Conservation (phyloP, 2,113 vertebrate species). For the Zosterops lateralis region DNA sequence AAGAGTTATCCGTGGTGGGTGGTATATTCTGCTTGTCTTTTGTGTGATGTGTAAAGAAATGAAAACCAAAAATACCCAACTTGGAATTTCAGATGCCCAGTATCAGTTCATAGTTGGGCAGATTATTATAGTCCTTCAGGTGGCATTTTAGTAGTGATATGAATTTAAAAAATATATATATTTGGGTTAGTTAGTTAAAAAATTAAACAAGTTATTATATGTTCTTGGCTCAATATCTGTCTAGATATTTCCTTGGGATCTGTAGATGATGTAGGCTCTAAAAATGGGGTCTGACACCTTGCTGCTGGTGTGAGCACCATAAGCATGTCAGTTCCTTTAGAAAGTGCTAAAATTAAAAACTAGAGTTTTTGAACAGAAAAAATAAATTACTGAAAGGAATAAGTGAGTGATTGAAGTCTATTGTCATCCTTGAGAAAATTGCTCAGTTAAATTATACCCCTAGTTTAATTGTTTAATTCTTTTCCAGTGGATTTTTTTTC, state of each 20-base stretch:
- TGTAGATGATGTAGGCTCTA: background rate
- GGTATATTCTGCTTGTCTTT: background rate
- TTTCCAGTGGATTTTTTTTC: background rate
- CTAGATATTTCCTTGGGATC: background rate
- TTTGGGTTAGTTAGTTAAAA: background rate
- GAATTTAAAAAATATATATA: background rate
- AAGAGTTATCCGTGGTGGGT: constrained; percentile 81
- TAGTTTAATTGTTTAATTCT: background rate
- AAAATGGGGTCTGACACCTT: background rate
- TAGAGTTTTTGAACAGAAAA: background rate
- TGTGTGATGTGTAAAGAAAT: background rate
- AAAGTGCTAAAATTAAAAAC: background rate
- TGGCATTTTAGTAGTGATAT: background rate
- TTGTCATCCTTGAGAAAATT: background rate
- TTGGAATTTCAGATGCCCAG: background rate
- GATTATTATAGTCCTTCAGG: background rate
- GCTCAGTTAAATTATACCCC: background rate
- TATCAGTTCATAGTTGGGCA: background rate
- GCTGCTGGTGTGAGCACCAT: background rate
- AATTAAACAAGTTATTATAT: background rate
- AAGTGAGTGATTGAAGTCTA: background rate
- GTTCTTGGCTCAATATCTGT: background rate
- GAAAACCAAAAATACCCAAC: background rate
- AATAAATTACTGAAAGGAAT: background rate
- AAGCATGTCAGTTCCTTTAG: background rate